A percentile compares a stretch with the other conserved stretches of the same genome.
Evolutionary conservation across 2,797 vertebrate species (phyloP).

Genomic region (Zalophus californianus): DNA sequence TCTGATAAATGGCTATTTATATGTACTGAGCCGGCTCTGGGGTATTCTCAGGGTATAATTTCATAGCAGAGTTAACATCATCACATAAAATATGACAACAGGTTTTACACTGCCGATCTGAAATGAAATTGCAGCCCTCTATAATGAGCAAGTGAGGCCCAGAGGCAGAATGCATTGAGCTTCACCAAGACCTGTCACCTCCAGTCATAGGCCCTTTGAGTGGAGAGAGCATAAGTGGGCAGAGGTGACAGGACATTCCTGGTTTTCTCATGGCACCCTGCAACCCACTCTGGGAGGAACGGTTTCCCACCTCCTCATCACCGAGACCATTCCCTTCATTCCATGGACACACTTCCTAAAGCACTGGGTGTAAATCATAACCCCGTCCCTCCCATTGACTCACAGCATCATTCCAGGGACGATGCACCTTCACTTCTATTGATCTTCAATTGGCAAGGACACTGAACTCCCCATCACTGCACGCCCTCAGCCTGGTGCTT

Average conservation of each 20-base stretch:
- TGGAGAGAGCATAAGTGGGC: not conserved
- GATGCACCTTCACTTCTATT: not conserved
- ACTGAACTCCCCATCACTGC: not conserved
- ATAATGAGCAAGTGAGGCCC: slow-evolving; percentile 67
- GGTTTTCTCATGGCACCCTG: not conserved
- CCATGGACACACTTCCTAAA: not conserved
- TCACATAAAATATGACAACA: slow-evolving; percentile 71
- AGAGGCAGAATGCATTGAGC: slow-evolving; percentile 54
- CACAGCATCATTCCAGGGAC: not conserved
- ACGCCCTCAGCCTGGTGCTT: not conserved
- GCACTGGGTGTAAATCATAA: not conserved
- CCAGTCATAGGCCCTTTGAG: not conserved
- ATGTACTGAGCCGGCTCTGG: not conserved
- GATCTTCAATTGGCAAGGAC: slow-evolving; percentile 52
- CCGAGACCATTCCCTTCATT: not conserved
- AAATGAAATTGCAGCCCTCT: slow-evolving; percentile 61
- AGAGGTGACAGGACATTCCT: not conserved
- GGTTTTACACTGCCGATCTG: slow-evolving; percentile 59
- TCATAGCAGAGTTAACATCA: slow-evolving; percentile 75
- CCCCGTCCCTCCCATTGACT: not conserved
- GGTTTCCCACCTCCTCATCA: not conserved
- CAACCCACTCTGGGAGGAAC: not conserved
- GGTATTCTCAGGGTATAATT: slow-evolving; percentile 78
- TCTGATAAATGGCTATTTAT: slow-evolving; percentile 80
- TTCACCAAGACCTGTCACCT: not conserved